Conservation (phyloP, 1,140 invertebrate species). For the Bactericera cockerelli region DNA sequence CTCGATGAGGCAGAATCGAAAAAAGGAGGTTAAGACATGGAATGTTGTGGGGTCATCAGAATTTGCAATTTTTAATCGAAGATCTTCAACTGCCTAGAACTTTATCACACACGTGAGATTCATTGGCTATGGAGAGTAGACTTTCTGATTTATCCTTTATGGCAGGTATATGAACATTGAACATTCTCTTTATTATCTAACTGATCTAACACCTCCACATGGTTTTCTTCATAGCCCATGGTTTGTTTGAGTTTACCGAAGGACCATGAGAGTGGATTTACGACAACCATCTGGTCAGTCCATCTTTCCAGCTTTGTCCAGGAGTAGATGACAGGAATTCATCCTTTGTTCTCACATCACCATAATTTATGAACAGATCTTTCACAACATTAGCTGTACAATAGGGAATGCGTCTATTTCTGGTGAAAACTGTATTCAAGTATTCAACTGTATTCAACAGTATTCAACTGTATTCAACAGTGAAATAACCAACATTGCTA, state of each 20-base stretch:
- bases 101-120: not conserved
- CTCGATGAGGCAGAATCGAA: no score
- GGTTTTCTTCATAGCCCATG: conserved; percentile 16
- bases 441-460: no score
- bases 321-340: conserved; percentile 29
- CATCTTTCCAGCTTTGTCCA: conserved; percentile 32
- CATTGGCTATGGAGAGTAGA: not conserved
- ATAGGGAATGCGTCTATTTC: conserved; percentile 40
- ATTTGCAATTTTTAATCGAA: not conserved
- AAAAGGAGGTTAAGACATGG: no score
- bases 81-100: not conserved
- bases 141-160: conserved; percentile 22
- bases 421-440: conserved; percentile 41
- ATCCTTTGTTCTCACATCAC: conserved; percentile 29
- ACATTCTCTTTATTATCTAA: no score
- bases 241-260: conserved; percentile 33
- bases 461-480: conserved; percentile 36
- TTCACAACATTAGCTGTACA: conserved; percentile 45
- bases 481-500: conserved; percentile 36
- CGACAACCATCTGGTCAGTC: conserved; percentile 33
- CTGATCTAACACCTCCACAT: conserved; percentile 14
- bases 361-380: conserved; percentile 32
- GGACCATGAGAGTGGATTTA: conserved; percentile 34
- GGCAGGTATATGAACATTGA: conserved; percentile 28
- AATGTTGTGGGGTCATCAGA: not conserved